Evolutionary conservation across 2,797 vertebrate genomes (phyloP).

Genomic region (Octomys mimax): DNA sequence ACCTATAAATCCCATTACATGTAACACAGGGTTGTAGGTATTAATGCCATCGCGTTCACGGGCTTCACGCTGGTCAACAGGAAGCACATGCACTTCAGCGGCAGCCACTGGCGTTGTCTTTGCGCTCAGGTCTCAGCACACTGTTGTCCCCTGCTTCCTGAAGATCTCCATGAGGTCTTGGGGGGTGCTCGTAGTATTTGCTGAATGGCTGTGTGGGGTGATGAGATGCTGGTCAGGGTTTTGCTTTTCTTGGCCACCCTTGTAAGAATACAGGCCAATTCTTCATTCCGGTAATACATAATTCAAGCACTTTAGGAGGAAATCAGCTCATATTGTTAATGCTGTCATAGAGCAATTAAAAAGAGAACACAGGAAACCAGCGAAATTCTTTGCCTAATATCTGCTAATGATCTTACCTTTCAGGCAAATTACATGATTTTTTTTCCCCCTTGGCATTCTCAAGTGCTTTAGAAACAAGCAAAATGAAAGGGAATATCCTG

Average conservation of each 20-base stretch:
- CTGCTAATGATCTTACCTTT: conserved; percentile 39
- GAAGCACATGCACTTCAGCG: not conserved
- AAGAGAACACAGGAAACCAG: not conserved
- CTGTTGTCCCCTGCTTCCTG: not conserved
- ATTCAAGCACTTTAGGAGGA: not conserved
- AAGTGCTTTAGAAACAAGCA: conserved; percentile 60
- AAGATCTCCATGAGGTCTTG: not conserved
- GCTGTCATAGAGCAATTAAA: not conserved
- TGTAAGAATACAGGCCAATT: not conserved
- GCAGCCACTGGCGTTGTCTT: not conserved
- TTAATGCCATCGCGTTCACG: not conserved
- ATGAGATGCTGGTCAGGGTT: not conserved
- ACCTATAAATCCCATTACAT: not conserved
- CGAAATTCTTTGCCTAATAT: conserved; percentile 17
- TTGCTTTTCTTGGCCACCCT: not conserved
- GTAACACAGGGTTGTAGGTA: not conserved
- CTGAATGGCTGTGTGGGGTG: not conserved
- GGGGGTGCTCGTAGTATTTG: not conserved
- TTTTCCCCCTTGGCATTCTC: not conserved
- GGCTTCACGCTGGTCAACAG: not conserved
- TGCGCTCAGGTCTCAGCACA: not conserved
- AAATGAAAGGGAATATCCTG: conserved; percentile 28
- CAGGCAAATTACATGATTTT: conserved; percentile 22
- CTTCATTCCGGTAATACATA: not conserved
- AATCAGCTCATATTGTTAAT: not conserved